Evolutionary conservation across 1,140 invertebrate genomes (phyloP).

Genomic region (Bombus vancouverensis): DNA sequence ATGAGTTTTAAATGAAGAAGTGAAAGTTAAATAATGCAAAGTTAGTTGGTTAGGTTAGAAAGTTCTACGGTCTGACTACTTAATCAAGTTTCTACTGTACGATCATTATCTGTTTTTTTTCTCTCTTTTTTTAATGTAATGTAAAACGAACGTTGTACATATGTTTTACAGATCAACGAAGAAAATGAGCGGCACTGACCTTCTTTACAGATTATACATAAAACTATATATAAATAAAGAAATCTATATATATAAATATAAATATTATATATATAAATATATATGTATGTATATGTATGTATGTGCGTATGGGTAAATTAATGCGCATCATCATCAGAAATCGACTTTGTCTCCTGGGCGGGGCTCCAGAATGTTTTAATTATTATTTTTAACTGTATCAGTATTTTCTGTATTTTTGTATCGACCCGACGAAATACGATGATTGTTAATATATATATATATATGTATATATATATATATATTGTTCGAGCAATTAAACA

Average conservation of each 20-base stretch:
- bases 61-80: background rate
- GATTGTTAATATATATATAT: conserved; percentile 77
- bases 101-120: background rate
- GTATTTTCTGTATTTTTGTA: conserved; percentile 81
- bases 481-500: conserved; percentile 81
- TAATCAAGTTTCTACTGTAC: conserved; percentile 49
- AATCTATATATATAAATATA: conserved; percentile 49
- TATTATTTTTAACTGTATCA: conserved; percentile 76
- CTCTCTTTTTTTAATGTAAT: background rate
- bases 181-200: conserved; percentile 54
- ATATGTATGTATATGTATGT: conserved; percentile 70
- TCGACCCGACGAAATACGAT: conserved; percentile 75
- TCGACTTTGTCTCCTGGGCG: conserved; percentile 76
- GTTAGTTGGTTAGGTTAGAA: conserved; percentile 1
- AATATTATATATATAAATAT: conserved; percentile 48
- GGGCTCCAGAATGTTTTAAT: conserved; percentile 77
- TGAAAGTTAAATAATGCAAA: background rate
- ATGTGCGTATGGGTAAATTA: conserved; percentile 60
- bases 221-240: conserved; percentile 63
- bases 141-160: conserved; percentile 52
- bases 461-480: conserved; percentile 23
- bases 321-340: conserved; percentile 69
- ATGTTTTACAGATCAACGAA: conserved; percentile 39
- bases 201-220: conserved; percentile 70
- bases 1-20: background rate